Conservation (phyloP, 1,140 invertebrate genomes). For the Leucophenga varia region DNA sequence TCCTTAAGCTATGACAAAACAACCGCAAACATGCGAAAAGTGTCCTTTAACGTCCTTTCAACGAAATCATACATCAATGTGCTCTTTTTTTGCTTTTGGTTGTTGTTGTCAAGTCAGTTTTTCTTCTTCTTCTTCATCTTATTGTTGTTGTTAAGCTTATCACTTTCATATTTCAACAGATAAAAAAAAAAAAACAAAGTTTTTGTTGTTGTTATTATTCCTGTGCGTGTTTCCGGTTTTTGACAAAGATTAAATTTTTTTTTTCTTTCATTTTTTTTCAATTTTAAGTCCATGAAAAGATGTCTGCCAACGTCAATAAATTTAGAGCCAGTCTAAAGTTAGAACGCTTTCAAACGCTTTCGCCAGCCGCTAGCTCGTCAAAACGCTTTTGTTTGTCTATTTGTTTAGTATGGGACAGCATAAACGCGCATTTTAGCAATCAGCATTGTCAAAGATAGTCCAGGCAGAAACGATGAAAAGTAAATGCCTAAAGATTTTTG, state of each 20-base stretch:
- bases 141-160: constrained; percentile 4
- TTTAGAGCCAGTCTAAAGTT: too few relatives aligned
- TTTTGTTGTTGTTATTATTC: constrained; percentile 12
- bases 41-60: too few relatives aligned
- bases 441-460: constrained; percentile 21
- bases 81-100: constrained; percentile 4
- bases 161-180: background rate
- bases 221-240: constrained; percentile 39
- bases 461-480: constrained; percentile 2
- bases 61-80: too few relatives aligned
- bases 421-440: constrained; percentile 6
- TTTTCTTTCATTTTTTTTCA: constrained; percentile 39
- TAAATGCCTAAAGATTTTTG: too few relatives aligned
- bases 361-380: too few relatives aligned
- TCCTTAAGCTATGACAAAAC: too few relatives aligned
- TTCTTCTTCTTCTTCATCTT: too few relatives aligned
- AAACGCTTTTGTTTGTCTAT: constrained; percentile 22
- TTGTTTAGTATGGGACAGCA: constrained; percentile 19
- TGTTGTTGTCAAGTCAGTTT: constrained; percentile 32
- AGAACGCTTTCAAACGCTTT: too few relatives aligned
- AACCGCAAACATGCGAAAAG: too few relatives aligned
- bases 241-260: constrained; percentile 46
- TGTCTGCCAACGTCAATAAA: too few relatives aligned
- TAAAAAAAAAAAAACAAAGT: too few relatives aligned
- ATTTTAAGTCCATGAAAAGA: background rate